Base-by-base conservation (phyloP, 1,140 invertebrate genomes). In the Eubasilissa regina region DNA sequence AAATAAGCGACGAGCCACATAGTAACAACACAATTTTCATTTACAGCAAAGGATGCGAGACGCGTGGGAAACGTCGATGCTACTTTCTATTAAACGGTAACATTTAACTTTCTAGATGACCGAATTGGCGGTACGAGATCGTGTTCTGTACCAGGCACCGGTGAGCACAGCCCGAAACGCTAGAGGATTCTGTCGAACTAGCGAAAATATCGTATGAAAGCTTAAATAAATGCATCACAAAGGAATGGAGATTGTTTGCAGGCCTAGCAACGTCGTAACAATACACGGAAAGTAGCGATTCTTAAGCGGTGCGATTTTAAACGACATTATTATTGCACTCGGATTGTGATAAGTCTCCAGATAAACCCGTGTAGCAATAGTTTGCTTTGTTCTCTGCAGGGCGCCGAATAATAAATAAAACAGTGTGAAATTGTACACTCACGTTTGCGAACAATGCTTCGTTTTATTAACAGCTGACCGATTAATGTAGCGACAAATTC, bases 111-210 rank as follows among this genome's bases (percentile, higher is more conserved):
- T 51, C 48, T 51, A 15, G 48, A 4, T 51, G 1, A 51, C n/a
- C n/a, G 48, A 12, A 51, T 51, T 21, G 21, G 13, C 10, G 58
- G 19, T 13, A 12, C 58, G 8, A 11, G 25, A 62, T 62, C 25
- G 58, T 62, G 11, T 62, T 21, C 58, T 25, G 58, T 62, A 25
- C 58, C 58, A 62, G 58, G 58, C 58, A 62, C 58, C 58, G 25
- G 3, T 11, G 15, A 25, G 12, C 25, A 62, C 58, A 17, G 15
- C 58, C 21, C 58, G 58, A 62, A 25, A 56, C 7, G 17, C 25
- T 62, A 62, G 25, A 35, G 25, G 25, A 35, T 35, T 35, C 25
- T 35, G 58, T 62, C 58, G 58, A 21, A 10, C 11, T 8, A 21
- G 58, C 58, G 25, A 19, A 62, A 62, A 62, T 25, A 62, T 62